phyloP scores from a whole-genome alignment of 2,113 vertebrate species.

The Poeciliopsis retropinna region DNA sequence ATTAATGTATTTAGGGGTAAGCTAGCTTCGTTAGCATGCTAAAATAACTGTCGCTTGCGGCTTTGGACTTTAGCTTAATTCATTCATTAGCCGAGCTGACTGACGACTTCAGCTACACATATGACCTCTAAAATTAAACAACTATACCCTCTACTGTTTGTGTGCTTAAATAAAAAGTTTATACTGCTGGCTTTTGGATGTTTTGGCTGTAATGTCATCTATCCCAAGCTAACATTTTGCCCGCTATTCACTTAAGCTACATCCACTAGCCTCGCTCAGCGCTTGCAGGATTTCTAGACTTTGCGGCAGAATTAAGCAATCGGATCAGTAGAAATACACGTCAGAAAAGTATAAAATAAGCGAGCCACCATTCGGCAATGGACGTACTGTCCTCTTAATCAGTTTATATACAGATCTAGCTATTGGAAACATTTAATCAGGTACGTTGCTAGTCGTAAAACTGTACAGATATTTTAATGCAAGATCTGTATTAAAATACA shows the following conservation, averaged over 20 bases:
- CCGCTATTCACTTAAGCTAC: conserved; percentile 52
- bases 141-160: not conserved
- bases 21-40: conserved; percentile 57
- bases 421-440: not conserved
- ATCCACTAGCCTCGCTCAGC: conserved; percentile 21
- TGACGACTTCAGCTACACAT: not conserved
- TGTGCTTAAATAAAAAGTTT: not conserved
- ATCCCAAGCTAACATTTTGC: conserved; percentile 40
- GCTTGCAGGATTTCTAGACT: not conserved
- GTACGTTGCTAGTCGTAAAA: not conserved
- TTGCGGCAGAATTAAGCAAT: not conserved
- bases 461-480: too few relatives aligned
- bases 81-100: conserved; percentile 33
- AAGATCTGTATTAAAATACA: too few relatives aligned
- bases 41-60: conserved; percentile 47
- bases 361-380: not conserved
- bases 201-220: conserved; percentile 16
- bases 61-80: conserved; percentile 42
- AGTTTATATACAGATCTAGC: not conserved
- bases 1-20: not conserved
- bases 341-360: not conserved
- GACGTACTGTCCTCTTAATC: not conserved
- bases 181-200: not conserved
- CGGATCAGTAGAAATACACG: not conserved
- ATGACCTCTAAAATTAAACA: not conserved